phyloP scores from a whole-genome alignment of 2,113 vertebrate species.

The Lates calcarifer region DNA sequence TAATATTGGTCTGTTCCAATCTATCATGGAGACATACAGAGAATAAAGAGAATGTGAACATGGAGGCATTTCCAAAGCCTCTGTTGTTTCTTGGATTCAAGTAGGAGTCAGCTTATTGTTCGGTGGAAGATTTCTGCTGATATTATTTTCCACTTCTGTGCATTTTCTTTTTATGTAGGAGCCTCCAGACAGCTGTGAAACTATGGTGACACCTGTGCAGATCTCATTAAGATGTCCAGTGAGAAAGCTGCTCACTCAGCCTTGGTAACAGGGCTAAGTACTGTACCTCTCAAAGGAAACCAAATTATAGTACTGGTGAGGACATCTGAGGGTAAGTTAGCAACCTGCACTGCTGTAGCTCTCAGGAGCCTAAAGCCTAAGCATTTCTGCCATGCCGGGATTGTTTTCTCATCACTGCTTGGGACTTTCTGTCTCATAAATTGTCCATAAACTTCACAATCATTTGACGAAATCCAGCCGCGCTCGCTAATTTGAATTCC shows the following conservation, averaged over 20 bases:
- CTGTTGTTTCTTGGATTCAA: constrained; percentile 14
- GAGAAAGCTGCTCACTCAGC: constrained; percentile 66
- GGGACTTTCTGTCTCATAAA: constrained; percentile 64
- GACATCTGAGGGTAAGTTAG: constrained; percentile 64
- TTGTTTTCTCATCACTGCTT: constrained; percentile 65
- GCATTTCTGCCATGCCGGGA: constrained; percentile 47
- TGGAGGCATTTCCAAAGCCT: background rate
- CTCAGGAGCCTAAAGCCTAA: constrained; percentile 35
- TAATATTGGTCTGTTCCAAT: background rate
- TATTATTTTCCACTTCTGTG: constrained; percentile 43
- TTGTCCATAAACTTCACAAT: constrained; percentile 62
- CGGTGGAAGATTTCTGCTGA: constrained; percentile 28
- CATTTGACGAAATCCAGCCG: constrained; percentile 61
- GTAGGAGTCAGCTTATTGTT: constrained; percentile 18
- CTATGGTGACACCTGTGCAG: constrained; percentile 76
- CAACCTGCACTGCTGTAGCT: constrained; percentile 41
- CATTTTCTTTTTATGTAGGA: constrained; percentile 53
- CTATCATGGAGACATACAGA: background rate
- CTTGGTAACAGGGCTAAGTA: constrained; percentile 70
- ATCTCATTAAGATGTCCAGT: constrained; percentile 77
- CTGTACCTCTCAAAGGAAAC: constrained; percentile 66
- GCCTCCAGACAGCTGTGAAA: constrained; percentile 73
- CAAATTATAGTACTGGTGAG: constrained; percentile 60
- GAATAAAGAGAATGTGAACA: no score
- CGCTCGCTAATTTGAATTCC: constrained; percentile 65